These are phyloP conservation scores for Taenaris catops DNA, from an alignment of 2,888 invertebrate genomes.

Conservation along the genomic window DNA sequence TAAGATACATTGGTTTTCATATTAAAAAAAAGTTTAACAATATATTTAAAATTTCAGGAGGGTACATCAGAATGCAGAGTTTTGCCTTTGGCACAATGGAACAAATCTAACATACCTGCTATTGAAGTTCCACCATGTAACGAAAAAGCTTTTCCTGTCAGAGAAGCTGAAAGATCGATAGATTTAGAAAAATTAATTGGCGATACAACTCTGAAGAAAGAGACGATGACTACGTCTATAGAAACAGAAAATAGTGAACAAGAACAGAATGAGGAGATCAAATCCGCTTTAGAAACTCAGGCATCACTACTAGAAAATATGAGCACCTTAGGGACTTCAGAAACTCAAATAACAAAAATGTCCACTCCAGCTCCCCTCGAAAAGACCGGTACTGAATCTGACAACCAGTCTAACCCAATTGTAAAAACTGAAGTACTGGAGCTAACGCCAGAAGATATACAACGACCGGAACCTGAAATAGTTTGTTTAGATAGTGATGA, in stretches of 20 bases:
- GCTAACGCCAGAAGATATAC: constrained; percentile 19
- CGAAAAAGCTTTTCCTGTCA: constrained; percentile 43
- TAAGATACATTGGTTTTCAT: too few relatives aligned
- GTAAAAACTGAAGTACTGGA: constrained; percentile 37
- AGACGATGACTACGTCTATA: constrained; percentile 18
- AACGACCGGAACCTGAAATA: constrained; percentile 22
- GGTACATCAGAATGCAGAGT: constrained; percentile 45
- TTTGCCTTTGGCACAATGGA: constrained; percentile 54
- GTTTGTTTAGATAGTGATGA: constrained; percentile 65
- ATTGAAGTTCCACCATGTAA: constrained; percentile 33
- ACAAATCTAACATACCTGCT: constrained; percentile 38
- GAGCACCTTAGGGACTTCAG: not conserved
- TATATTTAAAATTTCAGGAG: constrained; percentile 46
- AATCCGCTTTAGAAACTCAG: not conserved
- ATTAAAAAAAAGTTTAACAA: too few relatives aligned
- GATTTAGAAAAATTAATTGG: constrained; percentile 61
- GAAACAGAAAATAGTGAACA: constrained; percentile 6
- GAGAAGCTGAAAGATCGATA: constrained; percentile 61
- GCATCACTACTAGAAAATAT: not conserved
- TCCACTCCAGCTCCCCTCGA: constrained; percentile 7
- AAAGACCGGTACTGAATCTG: not conserved
- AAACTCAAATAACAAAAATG: constrained; percentile 6
- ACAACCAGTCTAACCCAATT: constrained; percentile 24
- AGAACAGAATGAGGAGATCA: not conserved
- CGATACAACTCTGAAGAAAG: constrained; percentile 35